Evolutionary conservation across 2,113 vertebrate genomes (phyloP), one percentile per base, ranked within the genome.

Genomic region (Brachyistius frenatus): DNA sequence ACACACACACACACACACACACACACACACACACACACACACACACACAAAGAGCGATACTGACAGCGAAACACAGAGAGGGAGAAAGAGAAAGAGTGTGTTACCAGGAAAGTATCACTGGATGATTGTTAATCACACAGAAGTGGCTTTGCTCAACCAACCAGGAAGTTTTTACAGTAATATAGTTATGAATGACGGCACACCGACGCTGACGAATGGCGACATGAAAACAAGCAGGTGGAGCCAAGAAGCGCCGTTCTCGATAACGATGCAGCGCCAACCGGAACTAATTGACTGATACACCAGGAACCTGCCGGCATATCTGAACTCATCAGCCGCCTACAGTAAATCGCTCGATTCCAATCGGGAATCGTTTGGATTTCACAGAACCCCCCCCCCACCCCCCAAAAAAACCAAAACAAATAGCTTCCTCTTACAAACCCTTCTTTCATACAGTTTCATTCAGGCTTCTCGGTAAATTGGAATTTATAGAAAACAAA

Each of bases 71-170:
- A 69, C 10, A 61, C 30, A 33, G 1, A 67, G 41, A 1, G 41
- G 13, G 6, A 44, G 41, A 44, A 8, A 35, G 54, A 37, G 41
- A 39, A 15, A 65, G 7, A 39, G 37, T 69, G 41, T 1, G 23
- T 30, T 76, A 86, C 72, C 79, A 90, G 85, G 89, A 89, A 92
- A 78, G 54, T n/a, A 39, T 72, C 11, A 66, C 49, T 66, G 36
- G 15, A 13, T 66, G 16, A 78, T 67, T 66, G 9, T 65, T 72
- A 62, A 73, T 75, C 36, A 53, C 41, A 78, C 66, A 66, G 47
- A 72, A 62, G 39, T 60, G 7, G 11, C 64, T 47, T 71, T 81
- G 35, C 65, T 47, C 55, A 75, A 80, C 31, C n/a, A 85, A 83
- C 64, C 76, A 86, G 86, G 86, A 91, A 84, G 83, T 81, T 50